Conservation (phyloP, 2,888 invertebrate species). For the Rotaria socialis region DNA sequence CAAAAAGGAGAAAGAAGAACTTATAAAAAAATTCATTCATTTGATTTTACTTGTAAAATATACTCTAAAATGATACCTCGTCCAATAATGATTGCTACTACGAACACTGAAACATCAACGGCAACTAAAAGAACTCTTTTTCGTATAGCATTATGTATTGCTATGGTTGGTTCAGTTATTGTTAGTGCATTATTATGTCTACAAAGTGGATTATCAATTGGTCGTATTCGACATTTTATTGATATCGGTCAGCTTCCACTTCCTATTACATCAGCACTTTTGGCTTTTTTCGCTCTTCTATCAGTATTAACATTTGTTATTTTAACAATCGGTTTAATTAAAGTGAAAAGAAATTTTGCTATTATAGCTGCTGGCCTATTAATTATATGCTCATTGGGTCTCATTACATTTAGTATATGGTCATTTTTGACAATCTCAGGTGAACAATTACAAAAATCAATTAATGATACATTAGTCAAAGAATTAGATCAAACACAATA, state of each 20-base stretch:
- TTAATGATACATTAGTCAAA: background rate
- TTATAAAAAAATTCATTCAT: background rate
- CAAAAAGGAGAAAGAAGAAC: too few relatives aligned
- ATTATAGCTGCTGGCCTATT: background rate
- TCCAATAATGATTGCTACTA: background rate
- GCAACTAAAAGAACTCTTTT: background rate
- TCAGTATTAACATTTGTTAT: background rate
- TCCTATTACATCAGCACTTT: background rate
- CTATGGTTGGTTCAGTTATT: background rate
- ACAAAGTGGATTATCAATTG: background rate
- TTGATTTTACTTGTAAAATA: background rate
- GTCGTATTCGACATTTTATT: background rate
- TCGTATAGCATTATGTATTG: background rate
- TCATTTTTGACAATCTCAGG: background rate
- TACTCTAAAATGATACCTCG: background rate
- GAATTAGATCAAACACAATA: conserved; percentile 28
- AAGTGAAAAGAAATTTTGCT: background rate
- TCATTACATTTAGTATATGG: background rate
- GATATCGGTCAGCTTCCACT: conserved; percentile 32
- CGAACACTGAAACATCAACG: background rate
- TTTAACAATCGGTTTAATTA: background rate
- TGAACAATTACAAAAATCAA: background rate
- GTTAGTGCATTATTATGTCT: background rate
- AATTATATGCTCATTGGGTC: background rate
- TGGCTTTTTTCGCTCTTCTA: background rate